Evolutionary conservation across 2,113 vertebrate genomes (phyloP).

Genomic region (Scomber scombrus): DNA sequence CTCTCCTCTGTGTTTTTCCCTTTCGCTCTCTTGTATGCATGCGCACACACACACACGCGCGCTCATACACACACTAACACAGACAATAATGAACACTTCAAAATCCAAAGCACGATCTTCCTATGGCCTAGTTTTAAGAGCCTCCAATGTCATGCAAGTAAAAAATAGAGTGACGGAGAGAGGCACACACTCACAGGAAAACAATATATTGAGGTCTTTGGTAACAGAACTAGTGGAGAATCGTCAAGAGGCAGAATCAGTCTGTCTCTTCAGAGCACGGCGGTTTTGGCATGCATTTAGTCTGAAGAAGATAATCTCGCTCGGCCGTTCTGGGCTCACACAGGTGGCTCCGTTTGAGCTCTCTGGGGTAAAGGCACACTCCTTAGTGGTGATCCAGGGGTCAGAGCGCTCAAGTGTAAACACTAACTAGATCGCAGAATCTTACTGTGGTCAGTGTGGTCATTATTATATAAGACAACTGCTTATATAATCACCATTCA

Average conservation of each 20-base stretch:
- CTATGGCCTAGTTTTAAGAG: slow-evolving; percentile 75
- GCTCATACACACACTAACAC: slow-evolving; percentile 34
- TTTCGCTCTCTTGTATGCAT: slow-evolving; percentile 31
- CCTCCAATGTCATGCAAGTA: slow-evolving; percentile 70
- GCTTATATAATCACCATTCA: background rate
- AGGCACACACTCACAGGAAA: slow-evolving; percentile 36
- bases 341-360: slow-evolving; percentile 61
- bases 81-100: slow-evolving; percentile 67
- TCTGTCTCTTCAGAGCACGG: slow-evolving; percentile 34
- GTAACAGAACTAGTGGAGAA: slow-evolving; percentile 54
- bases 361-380: slow-evolving; percentile 37
- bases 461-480: background rate
- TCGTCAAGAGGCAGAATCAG: slow-evolving; percentile 42
- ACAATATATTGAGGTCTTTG: slow-evolving; percentile 60
- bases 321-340: slow-evolving; percentile 45
- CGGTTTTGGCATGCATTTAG: slow-evolving; percentile 61
- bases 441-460: slow-evolving; percentile 3
- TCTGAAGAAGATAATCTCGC: slow-evolving; percentile 59
- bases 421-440: background rate
- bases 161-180: slow-evolving; percentile 63
- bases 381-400: slow-evolving; percentile 29
- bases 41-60: slow-evolving; percentile 7
- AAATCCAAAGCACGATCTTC: slow-evolving; percentile 76
- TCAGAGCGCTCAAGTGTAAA: slow-evolving; percentile 33
- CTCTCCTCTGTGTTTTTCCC: slow-evolving; percentile 4